Conservation (phyloP, 2,113 vertebrate genomes). For the Sitta europaea region DNA sequence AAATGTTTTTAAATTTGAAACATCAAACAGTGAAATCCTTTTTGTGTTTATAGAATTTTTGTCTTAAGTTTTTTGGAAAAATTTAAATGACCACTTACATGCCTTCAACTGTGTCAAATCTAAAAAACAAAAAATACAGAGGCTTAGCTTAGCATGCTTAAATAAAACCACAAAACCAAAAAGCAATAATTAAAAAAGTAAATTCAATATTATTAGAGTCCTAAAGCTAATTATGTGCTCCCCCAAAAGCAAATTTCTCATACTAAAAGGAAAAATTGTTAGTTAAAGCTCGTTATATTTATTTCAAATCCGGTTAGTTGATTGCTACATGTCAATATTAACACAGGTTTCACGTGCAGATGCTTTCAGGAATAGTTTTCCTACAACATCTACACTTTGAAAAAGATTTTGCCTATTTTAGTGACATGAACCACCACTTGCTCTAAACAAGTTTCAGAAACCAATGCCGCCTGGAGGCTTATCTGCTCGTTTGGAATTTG, state of each 20-base stretch:
- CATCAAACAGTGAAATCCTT: constrained; percentile 54
- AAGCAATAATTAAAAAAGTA: constrained; percentile 59
- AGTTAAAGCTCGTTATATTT: constrained; percentile 43
- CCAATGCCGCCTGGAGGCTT: neutral
- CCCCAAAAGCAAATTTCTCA: constrained; percentile 31
- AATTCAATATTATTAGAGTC: constrained; percentile 45
- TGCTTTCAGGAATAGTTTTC: neutral
- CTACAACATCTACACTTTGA: neutral
- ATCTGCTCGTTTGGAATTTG: neutral
- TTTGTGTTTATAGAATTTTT: constrained; percentile 32
- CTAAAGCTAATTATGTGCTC: constrained; percentile 44
- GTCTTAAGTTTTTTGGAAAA: constrained; percentile 65
- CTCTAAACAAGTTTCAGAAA: neutral
- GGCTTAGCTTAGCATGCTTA: constrained; percentile 86
- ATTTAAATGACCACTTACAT: constrained; percentile 90
- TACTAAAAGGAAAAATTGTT: constrained; percentile 10
- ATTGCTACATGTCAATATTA: neutral
- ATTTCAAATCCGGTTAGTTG: constrained; percentile 27
- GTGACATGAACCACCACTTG: neutral
- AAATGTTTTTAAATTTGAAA: constrained; percentile 45
- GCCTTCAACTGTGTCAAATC: constrained; percentile 91
- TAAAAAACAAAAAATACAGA: constrained; percentile 87
- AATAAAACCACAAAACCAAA: constrained; percentile 78
- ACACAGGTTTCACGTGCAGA: neutral
- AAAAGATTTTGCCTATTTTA: neutral